These are phyloP conservation scores for Catocala sponsa DNA, from an alignment of 2,888 invertebrate species.

Conservation along the genomic window DNA sequence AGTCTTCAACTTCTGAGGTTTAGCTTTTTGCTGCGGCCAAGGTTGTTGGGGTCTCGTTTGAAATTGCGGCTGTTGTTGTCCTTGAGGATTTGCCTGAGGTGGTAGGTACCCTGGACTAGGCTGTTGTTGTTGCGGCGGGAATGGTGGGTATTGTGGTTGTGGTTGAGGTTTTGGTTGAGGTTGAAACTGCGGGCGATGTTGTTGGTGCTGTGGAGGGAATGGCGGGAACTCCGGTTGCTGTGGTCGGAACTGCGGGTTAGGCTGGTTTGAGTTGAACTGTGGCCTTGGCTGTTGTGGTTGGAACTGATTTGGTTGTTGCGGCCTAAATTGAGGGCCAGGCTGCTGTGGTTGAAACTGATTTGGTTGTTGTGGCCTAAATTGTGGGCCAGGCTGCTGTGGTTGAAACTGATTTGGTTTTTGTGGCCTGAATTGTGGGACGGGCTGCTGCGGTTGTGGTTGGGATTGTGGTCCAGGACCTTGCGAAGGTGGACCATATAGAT, in stretches of 20 bases:
- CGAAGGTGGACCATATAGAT: constrained; percentile 64
- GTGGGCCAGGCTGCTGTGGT: constrained; percentile 20
- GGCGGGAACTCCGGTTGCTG: constrained; percentile 36
- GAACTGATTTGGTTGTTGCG: constrained; percentile 34
- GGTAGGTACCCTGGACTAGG: constrained; percentile 24
- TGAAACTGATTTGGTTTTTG: constrained; percentile 26
- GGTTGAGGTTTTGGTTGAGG: constrained; percentile 23
- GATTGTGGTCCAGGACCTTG: constrained; percentile 32
- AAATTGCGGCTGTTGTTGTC: constrained; percentile 31
- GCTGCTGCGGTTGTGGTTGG: constrained; percentile 17
- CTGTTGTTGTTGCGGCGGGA: constrained; percentile 22
- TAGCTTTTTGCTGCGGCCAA: constrained; percentile 42
- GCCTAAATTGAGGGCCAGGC: constrained; percentile 15
- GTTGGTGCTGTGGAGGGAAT: constrained; percentile 20
- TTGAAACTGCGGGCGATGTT: constrained; percentile 29
- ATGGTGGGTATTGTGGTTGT: constrained; percentile 24
- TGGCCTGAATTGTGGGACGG: constrained; percentile 17
- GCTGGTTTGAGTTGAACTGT: constrained; percentile 18
- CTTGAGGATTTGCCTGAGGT: constrained; percentile 23
- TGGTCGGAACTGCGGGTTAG: constrained; percentile 29
- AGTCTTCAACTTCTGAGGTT: constrained; percentile 75
- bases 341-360: constrained; percentile 29
- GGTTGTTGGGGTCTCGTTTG: constrained; percentile 16
- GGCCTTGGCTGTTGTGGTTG: constrained; percentile 29
- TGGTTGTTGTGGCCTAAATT: constrained; percentile 11